Conservation (phyloP, 1,140 invertebrate genomes). For the Bombus confusus region DNA sequence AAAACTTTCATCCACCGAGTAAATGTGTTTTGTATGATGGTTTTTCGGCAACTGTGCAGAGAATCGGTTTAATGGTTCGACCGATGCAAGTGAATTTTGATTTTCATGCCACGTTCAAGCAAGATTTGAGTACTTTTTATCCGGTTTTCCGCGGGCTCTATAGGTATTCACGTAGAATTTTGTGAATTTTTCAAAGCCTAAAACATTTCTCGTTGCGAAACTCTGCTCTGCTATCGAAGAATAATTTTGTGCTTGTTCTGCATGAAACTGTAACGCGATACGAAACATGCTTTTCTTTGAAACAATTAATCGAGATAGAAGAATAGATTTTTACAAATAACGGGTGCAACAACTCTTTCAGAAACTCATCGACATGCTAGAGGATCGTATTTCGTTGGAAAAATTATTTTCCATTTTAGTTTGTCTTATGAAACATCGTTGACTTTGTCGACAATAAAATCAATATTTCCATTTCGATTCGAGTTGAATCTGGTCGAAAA, state of each 20-base stretch:
- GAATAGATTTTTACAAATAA: too few species aligned
- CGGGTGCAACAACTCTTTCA: too few species aligned
- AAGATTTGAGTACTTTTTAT: neutral
- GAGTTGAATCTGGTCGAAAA: neutral
- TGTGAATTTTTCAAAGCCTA: too few species aligned
- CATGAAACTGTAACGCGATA: too few species aligned
- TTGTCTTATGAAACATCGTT: neutral
- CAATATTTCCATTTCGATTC: neutral
- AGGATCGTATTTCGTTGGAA: too few species aligned
- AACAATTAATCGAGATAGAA: too few species aligned
- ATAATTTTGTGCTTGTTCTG: too few species aligned
- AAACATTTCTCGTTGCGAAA: too few species aligned
- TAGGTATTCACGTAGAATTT: neutral
- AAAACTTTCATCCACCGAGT: neutral
- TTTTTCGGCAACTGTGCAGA: neutral
- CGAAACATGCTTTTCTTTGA: too few species aligned
- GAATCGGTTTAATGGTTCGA: neutral
- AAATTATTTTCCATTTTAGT: too few species aligned
- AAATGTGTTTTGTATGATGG: neutral
- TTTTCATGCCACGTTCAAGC: neutral
- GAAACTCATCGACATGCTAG: too few species aligned
- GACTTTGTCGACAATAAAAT: too few species aligned
- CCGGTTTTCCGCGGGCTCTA: neutral
- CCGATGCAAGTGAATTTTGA: neutral
- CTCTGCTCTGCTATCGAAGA: accelerated